These are phyloP conservation scores for Sus scrofa DNA, from an alignment of 2,113 vertebrate genomes.

Conservation along the genomic window DNA sequence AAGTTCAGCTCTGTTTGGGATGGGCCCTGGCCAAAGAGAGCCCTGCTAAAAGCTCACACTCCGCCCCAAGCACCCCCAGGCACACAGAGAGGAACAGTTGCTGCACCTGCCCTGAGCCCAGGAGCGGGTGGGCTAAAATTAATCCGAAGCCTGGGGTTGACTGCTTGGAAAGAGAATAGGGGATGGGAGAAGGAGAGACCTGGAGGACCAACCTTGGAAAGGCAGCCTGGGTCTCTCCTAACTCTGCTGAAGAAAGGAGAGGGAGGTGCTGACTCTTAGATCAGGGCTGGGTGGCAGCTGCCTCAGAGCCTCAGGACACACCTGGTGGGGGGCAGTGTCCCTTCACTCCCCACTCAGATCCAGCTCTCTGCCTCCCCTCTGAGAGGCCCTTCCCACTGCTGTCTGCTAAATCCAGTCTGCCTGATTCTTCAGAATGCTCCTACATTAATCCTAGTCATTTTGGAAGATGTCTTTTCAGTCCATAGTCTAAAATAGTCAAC, in stretches of 20 bases:
- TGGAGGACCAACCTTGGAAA: not conserved
- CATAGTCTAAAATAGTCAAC: not conserved
- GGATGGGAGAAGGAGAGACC: not conserved
- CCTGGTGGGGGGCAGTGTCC: no score
- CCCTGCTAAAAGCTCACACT: not conserved
- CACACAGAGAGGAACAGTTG: not conserved
- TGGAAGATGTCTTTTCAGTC: not conserved
- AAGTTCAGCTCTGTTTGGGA: not conserved
- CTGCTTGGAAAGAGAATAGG: not conserved
- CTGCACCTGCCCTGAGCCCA: not conserved
- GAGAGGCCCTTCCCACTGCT: not conserved
- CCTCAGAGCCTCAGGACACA: not conserved
- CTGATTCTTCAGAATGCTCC: not conserved
- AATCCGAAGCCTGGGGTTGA: not conserved
- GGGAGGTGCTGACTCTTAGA: not conserved
- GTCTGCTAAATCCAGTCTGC: not conserved
- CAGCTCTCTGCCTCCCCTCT: not conserved
- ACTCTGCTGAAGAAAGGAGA: not conserved
- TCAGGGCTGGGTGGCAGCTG: not conserved
- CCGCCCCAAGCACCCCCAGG: not conserved
- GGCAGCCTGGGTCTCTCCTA: not conserved
- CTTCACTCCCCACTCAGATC: not conserved
- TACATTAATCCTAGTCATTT: not conserved
- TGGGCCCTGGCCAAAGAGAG: not conserved
- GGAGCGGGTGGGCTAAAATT: slow-evolving; percentile 16